A percentile compares a stretch with the other conserved stretches of the same genome.
Conservation (phyloP, 2,113 vertebrate genomes). For the Buteo buteo region DNA sequence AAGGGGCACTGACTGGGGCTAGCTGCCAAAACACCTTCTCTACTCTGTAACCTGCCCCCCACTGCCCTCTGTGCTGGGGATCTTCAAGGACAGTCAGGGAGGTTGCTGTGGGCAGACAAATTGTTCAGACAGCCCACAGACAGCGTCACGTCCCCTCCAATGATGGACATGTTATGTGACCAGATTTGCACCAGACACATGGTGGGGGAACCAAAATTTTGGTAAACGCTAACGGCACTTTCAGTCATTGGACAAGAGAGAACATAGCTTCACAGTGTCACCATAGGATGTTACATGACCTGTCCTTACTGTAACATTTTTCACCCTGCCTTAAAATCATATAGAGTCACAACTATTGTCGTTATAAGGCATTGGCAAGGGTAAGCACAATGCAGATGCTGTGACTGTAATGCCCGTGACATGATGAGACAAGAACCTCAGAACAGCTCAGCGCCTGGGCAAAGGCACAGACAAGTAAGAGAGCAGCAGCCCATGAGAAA, state of each 20-base stretch:
- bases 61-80: background rate
- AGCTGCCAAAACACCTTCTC: background rate
- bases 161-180: accelerated
- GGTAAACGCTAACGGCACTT: background rate
- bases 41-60: background rate
- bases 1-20: background rate
- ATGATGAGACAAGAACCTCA: background rate
- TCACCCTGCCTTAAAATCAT: background rate
- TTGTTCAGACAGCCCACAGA: background rate
- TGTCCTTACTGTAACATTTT: background rate
- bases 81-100: background rate
- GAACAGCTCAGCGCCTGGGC: background rate
- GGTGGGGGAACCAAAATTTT: background rate
- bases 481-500: background rate
- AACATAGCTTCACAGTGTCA: background rate
- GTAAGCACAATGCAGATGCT: background rate
- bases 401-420: background rate
- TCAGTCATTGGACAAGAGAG: background rate
- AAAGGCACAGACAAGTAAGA: background rate
- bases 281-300: background rate
- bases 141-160: accelerated
- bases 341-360: background rate
- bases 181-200: accelerated
- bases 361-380: background rate
- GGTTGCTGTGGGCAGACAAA: background rate